phyloP scores from a whole-genome alignment of 2,888 invertebrate genomes.

The Bombylius discolor region DNA sequence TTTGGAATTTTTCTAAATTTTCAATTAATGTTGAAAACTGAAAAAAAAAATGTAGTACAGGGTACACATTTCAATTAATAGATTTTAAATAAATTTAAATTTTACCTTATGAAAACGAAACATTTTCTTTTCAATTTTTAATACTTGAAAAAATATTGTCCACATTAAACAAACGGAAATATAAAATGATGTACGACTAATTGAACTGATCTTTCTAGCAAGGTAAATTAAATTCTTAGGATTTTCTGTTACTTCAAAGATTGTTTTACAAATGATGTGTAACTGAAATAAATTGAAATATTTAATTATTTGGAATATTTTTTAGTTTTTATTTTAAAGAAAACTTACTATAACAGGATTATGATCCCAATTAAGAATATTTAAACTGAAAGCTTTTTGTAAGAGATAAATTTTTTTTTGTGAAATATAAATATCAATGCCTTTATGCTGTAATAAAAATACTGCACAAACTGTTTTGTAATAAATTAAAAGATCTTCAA shows the following conservation, averaged over 20 bases:
- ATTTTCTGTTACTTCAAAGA: background rate
- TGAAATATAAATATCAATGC: background rate
- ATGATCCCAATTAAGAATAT: background rate
- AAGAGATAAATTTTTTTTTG: background rate
- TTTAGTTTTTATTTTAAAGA: background rate
- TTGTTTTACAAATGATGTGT: background rate
- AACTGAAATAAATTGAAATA: background rate
- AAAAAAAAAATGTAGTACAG: background rate
- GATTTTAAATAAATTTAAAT: background rate
- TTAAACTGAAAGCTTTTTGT: background rate
- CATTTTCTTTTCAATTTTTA: background rate
- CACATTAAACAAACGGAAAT: background rate
- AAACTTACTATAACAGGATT: background rate
- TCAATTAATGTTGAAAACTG: background rate
- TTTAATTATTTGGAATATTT: background rate
- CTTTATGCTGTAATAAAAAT: background rate
- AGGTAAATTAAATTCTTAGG: background rate
- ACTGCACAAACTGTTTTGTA: background rate
- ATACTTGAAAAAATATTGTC: background rate
- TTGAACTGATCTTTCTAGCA: background rate
- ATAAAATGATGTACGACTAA: background rate
- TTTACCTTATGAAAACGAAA: background rate
- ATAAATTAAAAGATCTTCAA: background rate
- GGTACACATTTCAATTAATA: background rate
- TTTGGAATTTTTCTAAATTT: background rate